phyloP scores from a whole-genome alignment of 2,888 invertebrate genomes.

The Gastracanthus pulcherrimus region DNA sequence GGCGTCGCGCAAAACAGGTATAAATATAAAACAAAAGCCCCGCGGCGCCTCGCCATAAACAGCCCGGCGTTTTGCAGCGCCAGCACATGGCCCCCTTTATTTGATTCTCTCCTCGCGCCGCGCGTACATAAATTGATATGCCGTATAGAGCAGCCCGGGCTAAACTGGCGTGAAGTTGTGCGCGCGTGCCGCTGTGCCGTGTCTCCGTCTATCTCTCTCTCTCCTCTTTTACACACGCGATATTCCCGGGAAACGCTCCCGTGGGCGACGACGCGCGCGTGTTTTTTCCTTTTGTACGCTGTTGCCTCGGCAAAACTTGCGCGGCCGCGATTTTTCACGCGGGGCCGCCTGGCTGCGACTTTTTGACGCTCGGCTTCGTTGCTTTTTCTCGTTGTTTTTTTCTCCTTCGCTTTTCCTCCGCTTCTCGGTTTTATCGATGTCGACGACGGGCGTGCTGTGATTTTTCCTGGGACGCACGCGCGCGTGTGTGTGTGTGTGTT shows the following conservation, averaged over 20 bases:
- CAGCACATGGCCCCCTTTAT: slow-evolving; percentile 70
- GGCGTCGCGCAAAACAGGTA: slow-evolving; percentile 61
- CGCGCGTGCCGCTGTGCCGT: slow-evolving; percentile 1
- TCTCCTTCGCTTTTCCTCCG: neutral
- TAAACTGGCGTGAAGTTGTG: slow-evolving; percentile 60
- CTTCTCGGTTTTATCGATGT: slow-evolving; percentile 31
- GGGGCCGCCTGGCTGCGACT: slow-evolving; percentile 25
- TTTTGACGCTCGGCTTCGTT: slow-evolving; percentile 11
- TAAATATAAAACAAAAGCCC: slow-evolving; percentile 73
- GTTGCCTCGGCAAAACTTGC: slow-evolving; percentile 24
- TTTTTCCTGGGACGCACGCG: too few species aligned
- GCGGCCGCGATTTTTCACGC: slow-evolving; percentile 40
- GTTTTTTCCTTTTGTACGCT: too few species aligned
- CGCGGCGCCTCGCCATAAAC: slow-evolving; percentile 60
- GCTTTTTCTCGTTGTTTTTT: neutral
- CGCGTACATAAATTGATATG: slow-evolving; percentile 70
- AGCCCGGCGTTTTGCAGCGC: slow-evolving; percentile 64
- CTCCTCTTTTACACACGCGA: too few species aligned
- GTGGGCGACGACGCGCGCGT: slow-evolving; percentile 54
- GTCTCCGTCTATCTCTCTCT: too few species aligned
- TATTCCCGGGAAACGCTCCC: slow-evolving; percentile 59
- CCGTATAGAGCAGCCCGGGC: slow-evolving; percentile 49
- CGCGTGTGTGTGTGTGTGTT: too few species aligned
- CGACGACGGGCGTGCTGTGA: slow-evolving; percentile 20
- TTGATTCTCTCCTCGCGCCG: slow-evolving; percentile 68